A percentile compares a stretch with the other conserved stretches of the same genome.
Evolutionary conservation across 2,797 vertebrate species (phyloP).

Genomic region (Sebastes ruberrimus): DNA sequence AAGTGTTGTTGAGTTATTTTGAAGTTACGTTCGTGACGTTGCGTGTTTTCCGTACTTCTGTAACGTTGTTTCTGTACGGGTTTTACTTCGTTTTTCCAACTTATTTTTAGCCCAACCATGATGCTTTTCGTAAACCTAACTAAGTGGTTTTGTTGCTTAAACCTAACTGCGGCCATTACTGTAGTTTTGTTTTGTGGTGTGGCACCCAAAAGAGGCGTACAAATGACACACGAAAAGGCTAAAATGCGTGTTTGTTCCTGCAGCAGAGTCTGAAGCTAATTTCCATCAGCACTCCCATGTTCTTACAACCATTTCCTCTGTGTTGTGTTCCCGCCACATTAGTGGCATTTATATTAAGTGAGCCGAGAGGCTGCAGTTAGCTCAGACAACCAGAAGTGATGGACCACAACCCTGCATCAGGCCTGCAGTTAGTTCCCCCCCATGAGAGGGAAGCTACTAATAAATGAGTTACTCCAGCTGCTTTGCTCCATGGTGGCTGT

Average conservation of each 20-base stretch:
- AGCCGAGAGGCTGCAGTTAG: slow-evolving; percentile 39
- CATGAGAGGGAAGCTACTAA: slow-evolving; percentile 14
- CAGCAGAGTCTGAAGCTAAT: slow-evolving; percentile 26
- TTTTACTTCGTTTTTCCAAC: too few species aligned
- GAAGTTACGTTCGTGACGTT: too few species aligned
- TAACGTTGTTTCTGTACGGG: too few species aligned
- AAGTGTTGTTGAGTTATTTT: too few species aligned
- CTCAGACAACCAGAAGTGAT: slow-evolving; percentile 41
- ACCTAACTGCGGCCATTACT: too few species aligned
- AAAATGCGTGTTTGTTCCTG: slow-evolving; percentile 17
- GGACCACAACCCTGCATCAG: slow-evolving; percentile 21
- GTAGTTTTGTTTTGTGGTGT: too few species aligned
- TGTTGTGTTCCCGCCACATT: slow-evolving; percentile 23
- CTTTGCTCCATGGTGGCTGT: slow-evolving; percentile 11
- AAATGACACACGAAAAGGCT: not conserved
- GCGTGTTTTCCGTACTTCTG: too few species aligned
- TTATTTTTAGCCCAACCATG: too few species aligned
- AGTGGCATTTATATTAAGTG: slow-evolving; percentile 37
- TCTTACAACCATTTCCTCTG: slow-evolving; percentile 12
- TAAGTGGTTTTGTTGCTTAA: too few species aligned
- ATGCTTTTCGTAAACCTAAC: too few species aligned
- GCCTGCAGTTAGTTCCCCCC: slow-evolving; percentile 23
- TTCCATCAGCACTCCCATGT: slow-evolving; percentile 11
- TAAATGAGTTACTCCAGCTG: slow-evolving; percentile 41
- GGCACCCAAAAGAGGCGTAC: not conserved